Percentiles rank a stretch among this genome's conserved stretches.
These are phyloP conservation scores for Ceratina australensis DNA, from an alignment of 1,140 invertebrate genomes.

Conservation along the genomic window DNA sequence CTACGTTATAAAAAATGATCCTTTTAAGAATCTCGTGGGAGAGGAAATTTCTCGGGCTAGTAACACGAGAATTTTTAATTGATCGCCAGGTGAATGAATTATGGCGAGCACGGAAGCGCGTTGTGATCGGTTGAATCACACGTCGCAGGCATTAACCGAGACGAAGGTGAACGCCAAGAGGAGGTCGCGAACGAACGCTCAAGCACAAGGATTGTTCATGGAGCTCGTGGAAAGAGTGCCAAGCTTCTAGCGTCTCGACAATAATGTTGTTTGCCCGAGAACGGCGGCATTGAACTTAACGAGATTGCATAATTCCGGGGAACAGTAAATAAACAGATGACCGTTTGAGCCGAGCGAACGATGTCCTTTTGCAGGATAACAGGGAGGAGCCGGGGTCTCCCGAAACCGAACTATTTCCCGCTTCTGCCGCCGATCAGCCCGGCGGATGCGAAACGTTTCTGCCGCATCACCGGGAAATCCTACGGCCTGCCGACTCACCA, in stretches of 20 bases:
- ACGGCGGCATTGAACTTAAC: neutral
- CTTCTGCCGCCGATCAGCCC: slow-evolving; percentile 89
- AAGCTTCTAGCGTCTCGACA: slow-evolving; percentile 23
- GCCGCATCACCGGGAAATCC: slow-evolving; percentile 90
- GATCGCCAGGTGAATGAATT: slow-evolving; percentile 8
- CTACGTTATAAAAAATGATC: too few species aligned
- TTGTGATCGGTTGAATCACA: neutral
- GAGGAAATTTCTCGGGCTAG: too few species aligned
- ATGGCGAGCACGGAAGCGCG: slow-evolving; percentile 19
- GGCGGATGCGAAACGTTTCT: slow-evolving; percentile 88
- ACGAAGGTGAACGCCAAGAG: slow-evolving; percentile 38
- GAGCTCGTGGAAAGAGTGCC: slow-evolving; percentile 28
- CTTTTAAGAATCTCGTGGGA: too few species aligned
- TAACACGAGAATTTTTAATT: neutral
- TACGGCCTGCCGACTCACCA: slow-evolving; percentile 87
- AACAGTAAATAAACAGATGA: neutral
- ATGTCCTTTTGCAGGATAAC: slow-evolving; percentile 91
- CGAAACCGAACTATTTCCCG: slow-evolving; percentile 91
- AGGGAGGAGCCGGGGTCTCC: slow-evolving; percentile 87
- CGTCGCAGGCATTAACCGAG: slow-evolving; percentile 12
- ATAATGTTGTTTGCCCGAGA: neutral
- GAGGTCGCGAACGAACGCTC: slow-evolving; percentile 37
- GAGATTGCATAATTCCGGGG: neutral
- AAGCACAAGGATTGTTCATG: slow-evolving; percentile 17
- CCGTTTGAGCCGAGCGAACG: neutral